Evolutionary conservation across 1,140 invertebrate genomes (phyloP).

Genomic region (Bombus soroeensis): DNA sequence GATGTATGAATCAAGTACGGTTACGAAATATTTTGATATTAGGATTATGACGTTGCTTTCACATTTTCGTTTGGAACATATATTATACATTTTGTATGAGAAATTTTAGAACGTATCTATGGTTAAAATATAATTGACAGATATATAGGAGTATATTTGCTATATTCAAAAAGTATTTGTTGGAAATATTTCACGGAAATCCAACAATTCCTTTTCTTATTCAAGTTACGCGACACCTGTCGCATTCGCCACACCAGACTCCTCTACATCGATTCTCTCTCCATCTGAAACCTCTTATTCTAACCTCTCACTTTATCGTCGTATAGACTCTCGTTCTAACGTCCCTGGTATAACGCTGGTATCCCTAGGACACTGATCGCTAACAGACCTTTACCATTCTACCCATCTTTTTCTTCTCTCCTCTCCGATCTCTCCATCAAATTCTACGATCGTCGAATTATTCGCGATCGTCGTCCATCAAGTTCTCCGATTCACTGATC

Average conservation of each 20-base stretch:
- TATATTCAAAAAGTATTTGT: not conserved
- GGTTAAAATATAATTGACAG: not conserved
- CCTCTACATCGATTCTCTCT: not conserved
- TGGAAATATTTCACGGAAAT: not conserved
- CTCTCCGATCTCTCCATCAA: not conserved
- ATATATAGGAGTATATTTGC: not conserved
- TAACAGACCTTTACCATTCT: not conserved
- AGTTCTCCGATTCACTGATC: not conserved
- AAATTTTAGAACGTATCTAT: no score
- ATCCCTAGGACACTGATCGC: not conserved
- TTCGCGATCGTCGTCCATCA: not conserved
- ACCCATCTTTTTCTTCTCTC: no score
- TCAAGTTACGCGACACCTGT: not conserved
- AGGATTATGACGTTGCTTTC: no score
- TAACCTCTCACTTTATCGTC: not conserved
- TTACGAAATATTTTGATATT: no score
- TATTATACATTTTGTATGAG: no score
- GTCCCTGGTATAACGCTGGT: not conserved
- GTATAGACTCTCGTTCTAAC: not conserved
- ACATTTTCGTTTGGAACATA: no score
- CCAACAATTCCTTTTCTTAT: not conserved
- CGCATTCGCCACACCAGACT: not conserved
- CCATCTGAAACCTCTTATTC: not conserved
- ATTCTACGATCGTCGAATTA: not conserved
- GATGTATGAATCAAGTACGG: no score